Base-by-base conservation (phyloP, 1,140 invertebrate species). In the Papilio machaon region DNA sequence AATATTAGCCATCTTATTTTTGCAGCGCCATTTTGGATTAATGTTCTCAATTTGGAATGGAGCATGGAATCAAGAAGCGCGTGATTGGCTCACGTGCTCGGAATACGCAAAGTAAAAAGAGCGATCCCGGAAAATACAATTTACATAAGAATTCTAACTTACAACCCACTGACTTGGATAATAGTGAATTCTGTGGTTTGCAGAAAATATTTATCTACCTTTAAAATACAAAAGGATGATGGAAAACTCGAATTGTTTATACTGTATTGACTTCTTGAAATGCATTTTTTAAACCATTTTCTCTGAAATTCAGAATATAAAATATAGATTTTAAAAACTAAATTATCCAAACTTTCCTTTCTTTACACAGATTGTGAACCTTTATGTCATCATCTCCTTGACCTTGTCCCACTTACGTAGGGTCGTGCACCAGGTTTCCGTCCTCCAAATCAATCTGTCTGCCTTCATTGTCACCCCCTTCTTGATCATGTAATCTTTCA, bases 121-220 rank as follows among this genome's bases (percentile, higher is more conserved):
- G 13, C 43, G 73, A 43, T 43, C 64, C 30, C 73, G 73, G 73
- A 47, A 74, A 74, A 74, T 47, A 74, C 73, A 74, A 74, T 74
- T 74, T 74, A 74, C 73, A 74, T 74, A 47, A 74, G 73, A 74
- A 74, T 74, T 47, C 43, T 2, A 74, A 38, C 46, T 74, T 47
- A 47, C 73, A 47, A 74, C 73, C 11, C 73, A 74, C 73, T 74
- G 73, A 11, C 73, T 74, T 23, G 73, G 46, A 74, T 74, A 74
- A 74, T 74, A 74, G 43, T 47, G 38, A 19, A 74, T 74, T 74
- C 64, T 70, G 64, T 35, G 30, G 23, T 70, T 70, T 70, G 15
- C 64, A 70, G 30, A 70, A 70, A 70, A 70, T 30, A 70, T 38
- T 70, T 70, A 2, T 11, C n/a, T 60, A 23, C 17, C 2, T 35